These are phyloP conservation scores for Lampris incognitus DNA, from an alignment of 2,113 vertebrate species.

Conservation along the genomic window DNA sequence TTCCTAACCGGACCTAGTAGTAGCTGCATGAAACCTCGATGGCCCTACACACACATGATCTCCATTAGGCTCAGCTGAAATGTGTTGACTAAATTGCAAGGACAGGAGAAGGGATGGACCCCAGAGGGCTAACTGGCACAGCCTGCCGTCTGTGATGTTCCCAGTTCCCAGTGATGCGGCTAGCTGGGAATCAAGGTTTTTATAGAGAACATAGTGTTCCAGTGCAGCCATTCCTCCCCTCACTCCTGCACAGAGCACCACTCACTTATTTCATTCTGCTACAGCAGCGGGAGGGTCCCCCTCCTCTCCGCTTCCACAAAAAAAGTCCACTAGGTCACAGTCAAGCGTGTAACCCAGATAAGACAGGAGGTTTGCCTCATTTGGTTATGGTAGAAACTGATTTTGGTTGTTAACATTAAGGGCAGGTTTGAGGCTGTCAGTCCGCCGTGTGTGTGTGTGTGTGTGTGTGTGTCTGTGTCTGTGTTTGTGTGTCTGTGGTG, in stretches of 20 bases:
- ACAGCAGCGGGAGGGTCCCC: constrained; percentile 58
- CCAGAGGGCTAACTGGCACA: constrained; percentile 72
- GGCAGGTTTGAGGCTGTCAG: constrained; percentile 56
- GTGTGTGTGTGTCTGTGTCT: constrained; percentile 28
- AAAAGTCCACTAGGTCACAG: constrained; percentile 83
- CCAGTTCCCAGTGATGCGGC: constrained; percentile 51
- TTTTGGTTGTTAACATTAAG: constrained; percentile 78
- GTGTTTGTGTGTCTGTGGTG: constrained; percentile 61
- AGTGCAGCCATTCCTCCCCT: constrained; percentile 42
- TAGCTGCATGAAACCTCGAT: constrained; percentile 69
- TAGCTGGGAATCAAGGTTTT: constrained; percentile 70
- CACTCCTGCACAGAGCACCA: constrained; percentile 39
- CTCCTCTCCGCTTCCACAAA: constrained; percentile 58
- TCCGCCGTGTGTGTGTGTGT: constrained; percentile 51
- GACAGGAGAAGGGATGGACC: constrained; percentile 73
- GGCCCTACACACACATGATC: constrained; percentile 78
- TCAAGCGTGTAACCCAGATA: constrained; percentile 84
- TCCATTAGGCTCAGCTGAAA: constrained; percentile 81
- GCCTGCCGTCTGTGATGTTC: constrained; percentile 72
- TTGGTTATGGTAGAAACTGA: constrained; percentile 80
- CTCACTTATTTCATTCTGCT: constrained; percentile 47
- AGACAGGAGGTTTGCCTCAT: constrained; percentile 79
- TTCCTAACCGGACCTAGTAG: constrained; percentile 61
- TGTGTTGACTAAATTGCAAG: constrained; percentile 78
- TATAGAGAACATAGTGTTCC: constrained; percentile 79